Evolutionary conservation across 1,140 invertebrate species (phyloP).

Genomic region (Scylla paramamosain): DNA sequence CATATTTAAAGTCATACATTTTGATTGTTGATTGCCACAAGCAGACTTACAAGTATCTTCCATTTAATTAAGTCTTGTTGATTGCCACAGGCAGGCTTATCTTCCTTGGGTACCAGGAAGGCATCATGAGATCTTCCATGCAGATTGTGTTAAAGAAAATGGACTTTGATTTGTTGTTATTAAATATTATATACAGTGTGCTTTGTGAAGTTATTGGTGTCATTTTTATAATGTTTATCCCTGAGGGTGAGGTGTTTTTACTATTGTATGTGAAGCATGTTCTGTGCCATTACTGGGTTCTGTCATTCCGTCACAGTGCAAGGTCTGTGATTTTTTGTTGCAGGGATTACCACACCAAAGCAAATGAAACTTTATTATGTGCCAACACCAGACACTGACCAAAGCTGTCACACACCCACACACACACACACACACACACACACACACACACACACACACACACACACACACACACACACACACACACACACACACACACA

Average conservation of each 20-base stretch:
- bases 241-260: neutral
- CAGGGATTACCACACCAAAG: neutral
- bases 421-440: neutral
- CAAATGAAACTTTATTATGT: neutral
- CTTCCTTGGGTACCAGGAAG: neutral
- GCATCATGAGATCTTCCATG: neutral
- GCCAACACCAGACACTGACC: neutral
- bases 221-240: neutral
- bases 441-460: too few species aligned
- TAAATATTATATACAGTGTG: neutral
- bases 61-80: neutral
- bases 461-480: too few species aligned
- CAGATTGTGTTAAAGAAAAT: neutral
- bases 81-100: neutral
- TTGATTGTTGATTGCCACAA: neutral
- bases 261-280: neutral
- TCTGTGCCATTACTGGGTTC: neutral
- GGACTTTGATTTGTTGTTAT: neutral
- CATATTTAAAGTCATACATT: neutral
- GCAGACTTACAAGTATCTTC: too few species aligned
- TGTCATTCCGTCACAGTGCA: neutral
- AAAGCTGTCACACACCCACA: neutral
- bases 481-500: slow-evolving; percentile 26
- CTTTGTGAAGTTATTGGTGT: neutral
- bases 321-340: neutral